A percentile compares a stretch with the other conserved stretches of the same genome.
These are phyloP conservation scores for Rhegmatorhina hoffmannsi DNA, from an alignment of 2,113 vertebrate genomes.

Conservation along the genomic window DNA sequence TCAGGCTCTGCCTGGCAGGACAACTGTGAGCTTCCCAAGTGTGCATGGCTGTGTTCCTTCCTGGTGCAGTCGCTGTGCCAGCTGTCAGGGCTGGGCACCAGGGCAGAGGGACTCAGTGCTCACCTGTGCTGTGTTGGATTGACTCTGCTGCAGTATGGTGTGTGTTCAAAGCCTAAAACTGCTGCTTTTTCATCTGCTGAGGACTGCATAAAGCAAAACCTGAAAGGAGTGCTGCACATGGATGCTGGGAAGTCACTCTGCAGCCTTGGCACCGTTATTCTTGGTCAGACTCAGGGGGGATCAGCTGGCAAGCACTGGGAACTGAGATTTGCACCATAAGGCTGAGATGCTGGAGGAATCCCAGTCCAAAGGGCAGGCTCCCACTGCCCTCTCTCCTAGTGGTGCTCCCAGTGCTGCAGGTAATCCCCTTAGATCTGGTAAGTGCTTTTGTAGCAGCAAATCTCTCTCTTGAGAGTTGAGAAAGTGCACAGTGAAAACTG, in stretches of 20 bases:
- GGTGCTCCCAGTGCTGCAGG: conserved; percentile 46
- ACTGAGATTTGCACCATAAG: not conserved
- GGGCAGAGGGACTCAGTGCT: not conserved
- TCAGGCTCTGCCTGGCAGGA: not conserved
- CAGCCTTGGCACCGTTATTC: not conserved
- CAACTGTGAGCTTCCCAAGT: not conserved
- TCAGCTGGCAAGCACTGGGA: not conserved
- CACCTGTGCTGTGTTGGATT: not conserved
- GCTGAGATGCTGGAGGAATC: not conserved
- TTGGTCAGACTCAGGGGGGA: not conserved
- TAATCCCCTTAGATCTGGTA: not conserved
- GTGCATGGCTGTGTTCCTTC: not conserved
- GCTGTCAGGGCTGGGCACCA: not conserved
- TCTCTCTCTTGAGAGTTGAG: not conserved
- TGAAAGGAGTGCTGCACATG: not conserved
- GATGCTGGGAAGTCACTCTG: not conserved
- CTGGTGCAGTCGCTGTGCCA: not conserved
- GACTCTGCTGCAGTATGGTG: not conserved
- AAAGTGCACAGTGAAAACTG: not conserved
- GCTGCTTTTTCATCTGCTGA: conserved; percentile 30
- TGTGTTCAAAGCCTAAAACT: not conserved
- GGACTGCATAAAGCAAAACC: not conserved
- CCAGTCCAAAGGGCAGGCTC: conserved; percentile 30
- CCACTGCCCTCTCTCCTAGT: not conserved
- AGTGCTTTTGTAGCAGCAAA: not conserved